Conservation (phyloP, 2,888 invertebrate species). For the Hemithea aestivaria region DNA sequence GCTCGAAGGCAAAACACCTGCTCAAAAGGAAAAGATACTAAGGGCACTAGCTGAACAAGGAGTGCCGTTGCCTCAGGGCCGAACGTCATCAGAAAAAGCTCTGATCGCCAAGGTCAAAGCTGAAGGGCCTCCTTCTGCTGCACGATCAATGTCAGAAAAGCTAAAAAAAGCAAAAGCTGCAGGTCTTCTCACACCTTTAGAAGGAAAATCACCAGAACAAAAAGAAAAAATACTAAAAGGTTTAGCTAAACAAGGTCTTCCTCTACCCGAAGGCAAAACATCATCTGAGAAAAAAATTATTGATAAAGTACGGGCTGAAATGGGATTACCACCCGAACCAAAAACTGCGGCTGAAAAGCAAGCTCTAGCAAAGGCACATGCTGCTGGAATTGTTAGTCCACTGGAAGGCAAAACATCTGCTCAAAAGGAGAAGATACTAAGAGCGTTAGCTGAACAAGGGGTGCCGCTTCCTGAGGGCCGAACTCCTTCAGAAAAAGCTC, state of each 20-base stretch:
- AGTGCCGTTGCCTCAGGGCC: constrained; percentile 30
- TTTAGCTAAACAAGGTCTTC: constrained; percentile 20
- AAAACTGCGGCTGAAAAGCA: constrained; percentile 18
- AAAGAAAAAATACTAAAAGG: constrained; percentile 29
- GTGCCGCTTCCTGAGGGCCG: constrained; percentile 34
- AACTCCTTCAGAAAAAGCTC: constrained; percentile 34
- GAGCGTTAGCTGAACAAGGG: constrained; percentile 26
- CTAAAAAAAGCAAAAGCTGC: constrained; percentile 31
- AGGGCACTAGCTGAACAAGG: constrained; percentile 22
- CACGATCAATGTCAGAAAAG: constrained; percentile 24
- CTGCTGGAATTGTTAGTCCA: constrained; percentile 33
- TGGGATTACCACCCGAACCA: constrained; percentile 2
- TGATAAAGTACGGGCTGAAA: constrained; percentile 16
- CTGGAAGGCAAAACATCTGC: constrained; percentile 32
- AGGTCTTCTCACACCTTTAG: constrained; percentile 24
- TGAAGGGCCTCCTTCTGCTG: constrained; percentile 7
- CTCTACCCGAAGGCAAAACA: constrained; percentile 23
- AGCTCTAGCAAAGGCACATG: constrained; percentile 25
- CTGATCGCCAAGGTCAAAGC: constrained; percentile 27
- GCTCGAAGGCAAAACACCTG: constrained; percentile 26
- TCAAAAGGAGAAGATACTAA: constrained; percentile 35
- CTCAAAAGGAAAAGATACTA: constrained; percentile 28
- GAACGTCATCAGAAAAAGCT: constrained; percentile 29
- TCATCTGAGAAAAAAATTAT: constrained; percentile 22
- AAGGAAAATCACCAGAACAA: constrained; percentile 26